Base-by-base conservation (phyloP, 2,888 invertebrate species). In the Stictocephala bisonia region DNA sequence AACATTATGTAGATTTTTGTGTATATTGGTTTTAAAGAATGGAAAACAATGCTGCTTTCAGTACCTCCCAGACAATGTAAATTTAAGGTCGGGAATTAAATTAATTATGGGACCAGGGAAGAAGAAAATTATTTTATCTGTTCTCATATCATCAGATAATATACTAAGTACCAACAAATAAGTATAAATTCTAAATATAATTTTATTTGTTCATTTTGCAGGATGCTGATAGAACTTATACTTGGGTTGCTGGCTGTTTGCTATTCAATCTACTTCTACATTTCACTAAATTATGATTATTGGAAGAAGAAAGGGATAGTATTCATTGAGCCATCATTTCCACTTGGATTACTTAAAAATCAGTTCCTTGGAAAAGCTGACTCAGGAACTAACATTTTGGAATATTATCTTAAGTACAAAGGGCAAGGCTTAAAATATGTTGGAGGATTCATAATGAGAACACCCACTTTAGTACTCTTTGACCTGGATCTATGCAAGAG, bases 221-320 rank as follows among this genome's bases (percentile, higher is more conserved):
- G 64, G 20, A 64, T 64, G 64, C 20, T 64, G 3, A 26, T 64
- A 18, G 64, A 64, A 27, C 3, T 64, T 13, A 0, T 20, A n/a
- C 3, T 64, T 7, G n/a, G 26, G 1, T 44, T 64, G 26, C 24
- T 3, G 11, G 6, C 24, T 11, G 1, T 64, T 26, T 24, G 40
- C 7, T 9, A 15, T 9, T 40, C 64, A 11, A n/a, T 64, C n/a
- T 64, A 64, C 11, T 64, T 22, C n/a, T 64, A 64, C 15, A n/a
- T 41, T 6, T 41, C 44, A 64, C 40, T 41, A n/a, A 44, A 44
- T 26, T 87, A 85, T 79, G 83, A 82, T 0, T 89, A 89, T 79
- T 92, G 91, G 91, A 83, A 85, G 40, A 85, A 85, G 64, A 85
- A 84, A 79, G 87, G 88, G 9, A 86, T 91, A 4, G 83, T 84